phyloP scores from a whole-genome alignment of 2,888 invertebrate genomes.

The Zonitis immaculata region DNA sequence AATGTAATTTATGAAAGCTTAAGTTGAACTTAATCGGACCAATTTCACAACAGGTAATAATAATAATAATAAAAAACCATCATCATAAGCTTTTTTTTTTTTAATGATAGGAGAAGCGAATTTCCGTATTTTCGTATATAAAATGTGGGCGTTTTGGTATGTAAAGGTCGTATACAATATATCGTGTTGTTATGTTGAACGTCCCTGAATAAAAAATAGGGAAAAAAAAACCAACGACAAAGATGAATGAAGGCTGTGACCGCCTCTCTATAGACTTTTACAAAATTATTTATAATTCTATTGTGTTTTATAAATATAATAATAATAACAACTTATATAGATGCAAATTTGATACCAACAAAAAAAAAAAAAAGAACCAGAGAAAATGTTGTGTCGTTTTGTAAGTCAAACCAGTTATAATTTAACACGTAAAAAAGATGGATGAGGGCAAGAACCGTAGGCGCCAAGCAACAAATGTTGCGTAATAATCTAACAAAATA shows the following conservation, averaged over 20 bases:
- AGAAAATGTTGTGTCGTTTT: not conserved
- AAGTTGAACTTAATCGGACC: no score
- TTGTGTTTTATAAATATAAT: conserved; percentile 7
- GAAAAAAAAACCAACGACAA: no score
- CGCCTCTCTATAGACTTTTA: not conserved
- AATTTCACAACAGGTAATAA: no score
- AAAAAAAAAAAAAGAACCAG: not conserved
- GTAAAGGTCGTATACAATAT: not conserved
- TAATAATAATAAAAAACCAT: no score
- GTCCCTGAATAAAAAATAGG: not conserved
- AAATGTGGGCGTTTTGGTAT: not conserved
- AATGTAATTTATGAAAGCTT: no score
- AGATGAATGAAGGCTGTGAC: conserved; percentile 6
- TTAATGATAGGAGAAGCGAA: not conserved
- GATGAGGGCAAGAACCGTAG: conserved; percentile 4
- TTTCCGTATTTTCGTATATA: not conserved
- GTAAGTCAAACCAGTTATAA: not conserved
- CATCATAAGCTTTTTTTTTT: no score
- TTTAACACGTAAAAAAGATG: not conserved
- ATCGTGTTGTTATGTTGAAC: no score
- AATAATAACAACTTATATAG: conserved; percentile 4
- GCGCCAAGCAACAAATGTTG: conserved; percentile 12
- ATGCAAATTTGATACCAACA: conserved; percentile 1
- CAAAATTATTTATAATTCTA: conserved; percentile 7
- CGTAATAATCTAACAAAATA: conserved; percentile 1